Conservation (phyloP, 2,888 invertebrate genomes). For the Pristionchus maxplancki region DNA sequence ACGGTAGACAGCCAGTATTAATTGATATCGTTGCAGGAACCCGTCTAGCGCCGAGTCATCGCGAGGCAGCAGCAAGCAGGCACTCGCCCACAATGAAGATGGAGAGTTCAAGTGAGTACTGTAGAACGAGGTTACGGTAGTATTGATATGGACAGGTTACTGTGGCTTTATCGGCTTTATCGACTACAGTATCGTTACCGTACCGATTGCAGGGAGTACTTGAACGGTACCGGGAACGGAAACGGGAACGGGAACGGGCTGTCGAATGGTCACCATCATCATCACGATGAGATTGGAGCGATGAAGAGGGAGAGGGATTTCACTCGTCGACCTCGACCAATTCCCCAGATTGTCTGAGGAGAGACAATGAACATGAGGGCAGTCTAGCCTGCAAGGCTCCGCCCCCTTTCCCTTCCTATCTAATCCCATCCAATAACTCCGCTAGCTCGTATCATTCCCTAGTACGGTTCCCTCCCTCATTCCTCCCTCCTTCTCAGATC, state of each 20-base stretch:
- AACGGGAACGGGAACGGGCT: constrained; percentile 35
- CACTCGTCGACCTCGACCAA: constrained; percentile 29
- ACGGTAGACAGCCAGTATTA: neutral
- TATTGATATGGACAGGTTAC: neutral
- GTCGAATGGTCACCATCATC: constrained; percentile 18
- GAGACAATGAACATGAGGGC: neutral
- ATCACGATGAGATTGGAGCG: constrained; percentile 44
- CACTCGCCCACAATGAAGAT: constrained; percentile 51
- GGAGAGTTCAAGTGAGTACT: constrained; percentile 53
- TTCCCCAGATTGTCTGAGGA: constrained; percentile 46
- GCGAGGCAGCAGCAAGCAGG: constrained; percentile 50
- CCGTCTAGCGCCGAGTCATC: neutral
- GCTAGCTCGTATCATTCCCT: constrained; percentile 6
- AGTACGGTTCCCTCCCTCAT: constrained; percentile 2
- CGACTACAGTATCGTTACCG: neutral
- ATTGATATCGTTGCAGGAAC: neutral
- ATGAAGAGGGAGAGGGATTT: constrained; percentile 51
- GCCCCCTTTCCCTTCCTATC: neutral
- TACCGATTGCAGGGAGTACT: constrained; percentile 43
- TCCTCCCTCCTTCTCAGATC: neutral
- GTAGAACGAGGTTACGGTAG: neutral
- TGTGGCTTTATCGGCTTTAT: too few relatives aligned
- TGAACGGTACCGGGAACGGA: constrained; percentile 42
- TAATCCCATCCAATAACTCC: neutral
- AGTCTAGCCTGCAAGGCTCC: constrained; percentile 18